phyloP scores from a whole-genome alignment of 92 coral and sea anemone species.

The Paragorgia papillata region DNA sequence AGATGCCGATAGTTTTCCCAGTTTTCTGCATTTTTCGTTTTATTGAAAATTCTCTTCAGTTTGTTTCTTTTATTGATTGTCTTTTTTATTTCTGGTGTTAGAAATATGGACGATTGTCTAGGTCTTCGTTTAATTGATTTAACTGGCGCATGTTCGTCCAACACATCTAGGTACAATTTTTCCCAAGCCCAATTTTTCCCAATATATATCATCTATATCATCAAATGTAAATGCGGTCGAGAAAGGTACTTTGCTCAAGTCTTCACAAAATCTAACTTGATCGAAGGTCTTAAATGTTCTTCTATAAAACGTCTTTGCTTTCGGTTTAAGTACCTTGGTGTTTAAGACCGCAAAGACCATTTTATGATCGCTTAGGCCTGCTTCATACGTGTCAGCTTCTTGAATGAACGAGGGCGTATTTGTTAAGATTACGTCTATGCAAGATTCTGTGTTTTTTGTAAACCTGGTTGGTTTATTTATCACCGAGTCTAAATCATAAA shows the following conservation, averaged over 20 bases:
- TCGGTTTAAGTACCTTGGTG: neutral
- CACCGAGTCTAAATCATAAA: too few relatives aligned
- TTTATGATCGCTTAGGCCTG: conserved; percentile 5
- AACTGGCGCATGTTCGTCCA: too few relatives aligned
- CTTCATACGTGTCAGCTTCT: neutral
- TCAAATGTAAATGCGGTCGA: neutral
- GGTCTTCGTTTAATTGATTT: too few relatives aligned
- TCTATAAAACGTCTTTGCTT: neutral
- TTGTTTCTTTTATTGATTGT: neutral
- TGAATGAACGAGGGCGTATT: neutral
- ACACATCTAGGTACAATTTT: too few relatives aligned
- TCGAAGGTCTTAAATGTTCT: neutral
- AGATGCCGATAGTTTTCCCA: conserved; percentile 59
- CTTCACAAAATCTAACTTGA: neutral
- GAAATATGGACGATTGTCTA: too few relatives aligned
- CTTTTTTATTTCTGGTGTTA: too few relatives aligned
- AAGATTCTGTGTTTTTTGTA: neutral
- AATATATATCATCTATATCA: neutral
- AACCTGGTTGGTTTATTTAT: too few relatives aligned
- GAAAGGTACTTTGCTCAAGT: neutral
- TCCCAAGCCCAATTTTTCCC: neutral
- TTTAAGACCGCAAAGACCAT: neutral
- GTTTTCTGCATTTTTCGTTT: conserved; percentile 47
- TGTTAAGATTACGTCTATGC: conserved; percentile 9
- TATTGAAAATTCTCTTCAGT: conserved; percentile 48